Evolutionary conservation across 2,888 invertebrate species (phyloP).

Genomic region (Blastobasis adustella): DNA sequence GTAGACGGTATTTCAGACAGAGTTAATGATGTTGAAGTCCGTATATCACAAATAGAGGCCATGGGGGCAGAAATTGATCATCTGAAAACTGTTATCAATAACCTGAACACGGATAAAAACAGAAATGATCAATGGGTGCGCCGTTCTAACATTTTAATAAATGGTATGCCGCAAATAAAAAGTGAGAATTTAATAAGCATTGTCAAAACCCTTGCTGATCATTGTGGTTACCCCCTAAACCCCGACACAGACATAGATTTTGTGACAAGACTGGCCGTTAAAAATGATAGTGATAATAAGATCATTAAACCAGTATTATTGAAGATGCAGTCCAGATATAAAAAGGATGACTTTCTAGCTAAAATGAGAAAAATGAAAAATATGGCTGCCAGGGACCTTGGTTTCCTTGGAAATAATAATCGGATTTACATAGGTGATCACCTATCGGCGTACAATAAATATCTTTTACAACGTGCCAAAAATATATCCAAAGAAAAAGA

Average conservation of each 20-base stretch:
- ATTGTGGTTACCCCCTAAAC: not conserved
- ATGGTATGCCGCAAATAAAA: conserved; percentile 6
- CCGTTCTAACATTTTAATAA: conserved; percentile 8
- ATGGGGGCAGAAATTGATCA: not conserved
- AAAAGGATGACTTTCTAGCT: not conserved
- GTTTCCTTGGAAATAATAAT: not conserved
- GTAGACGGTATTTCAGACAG: not conserved
- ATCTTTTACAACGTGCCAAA: too few relatives aligned
- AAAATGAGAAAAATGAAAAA: not conserved
- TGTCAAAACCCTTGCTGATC: conserved; percentile 1
- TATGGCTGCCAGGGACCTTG: not conserved
- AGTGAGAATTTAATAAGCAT: conserved; percentile 7
- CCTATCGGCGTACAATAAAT: too few relatives aligned
- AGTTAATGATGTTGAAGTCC: not conserved
- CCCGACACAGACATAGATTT: conserved; percentile 7
- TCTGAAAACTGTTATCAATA: not conserved
- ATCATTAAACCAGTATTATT: not conserved
- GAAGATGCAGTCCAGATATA: not conserved
- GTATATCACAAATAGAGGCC: not conserved
- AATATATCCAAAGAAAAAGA: too few relatives aligned
- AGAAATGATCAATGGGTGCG: conserved; percentile 5
- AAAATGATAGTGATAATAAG: not conserved
- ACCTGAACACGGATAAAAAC: not conserved
- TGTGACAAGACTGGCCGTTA: not conserved
- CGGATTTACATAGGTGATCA: too few relatives aligned